Conservation (phyloP, 2,113 vertebrate genomes). For the Aptenodytes forsteri region DNA sequence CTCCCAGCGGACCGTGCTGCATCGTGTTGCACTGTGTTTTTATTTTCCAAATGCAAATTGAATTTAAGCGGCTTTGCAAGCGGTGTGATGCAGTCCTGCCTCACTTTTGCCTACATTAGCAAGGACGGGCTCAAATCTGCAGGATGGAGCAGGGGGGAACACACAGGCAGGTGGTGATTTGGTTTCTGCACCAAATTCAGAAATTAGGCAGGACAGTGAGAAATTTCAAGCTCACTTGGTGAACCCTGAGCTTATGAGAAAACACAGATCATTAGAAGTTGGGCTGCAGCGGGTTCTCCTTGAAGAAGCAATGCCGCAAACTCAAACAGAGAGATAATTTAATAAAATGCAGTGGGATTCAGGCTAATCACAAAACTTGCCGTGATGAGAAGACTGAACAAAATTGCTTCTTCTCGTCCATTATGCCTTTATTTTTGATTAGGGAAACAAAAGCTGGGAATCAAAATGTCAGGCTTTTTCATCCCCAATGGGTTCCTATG, state of each 20-base stretch:
- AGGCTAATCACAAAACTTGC: constrained; percentile 19
- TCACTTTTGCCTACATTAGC: neutral
- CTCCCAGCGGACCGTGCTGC: neutral
- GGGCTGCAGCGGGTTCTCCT: neutral
- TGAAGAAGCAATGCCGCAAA: neutral
- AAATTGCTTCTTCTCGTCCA: constrained; percentile 11
- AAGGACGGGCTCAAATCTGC: neutral
- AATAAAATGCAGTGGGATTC: constrained; percentile 45
- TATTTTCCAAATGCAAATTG: constrained; percentile 50
- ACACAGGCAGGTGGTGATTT: neutral
- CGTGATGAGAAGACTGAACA: neutral
- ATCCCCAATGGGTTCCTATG: neutral
- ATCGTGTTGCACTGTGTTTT: neutral
- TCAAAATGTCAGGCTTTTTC: constrained; percentile 25
- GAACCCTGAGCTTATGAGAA: neutral
- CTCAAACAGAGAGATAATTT: constrained; percentile 26
- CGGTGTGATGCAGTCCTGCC: neutral
- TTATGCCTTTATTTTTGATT: constrained; percentile 39
- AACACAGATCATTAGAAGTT: neutral
- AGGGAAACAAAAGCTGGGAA: constrained; percentile 52
- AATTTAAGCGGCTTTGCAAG: constrained; percentile 30
- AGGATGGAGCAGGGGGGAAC: neutral
- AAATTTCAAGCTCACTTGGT: neutral
- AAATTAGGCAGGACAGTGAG: neutral
- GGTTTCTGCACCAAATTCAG: neutral